phyloP scores from a whole-genome alignment of 2,797 vertebrate genomes.

The Thaleichthys pacificus region DNA sequence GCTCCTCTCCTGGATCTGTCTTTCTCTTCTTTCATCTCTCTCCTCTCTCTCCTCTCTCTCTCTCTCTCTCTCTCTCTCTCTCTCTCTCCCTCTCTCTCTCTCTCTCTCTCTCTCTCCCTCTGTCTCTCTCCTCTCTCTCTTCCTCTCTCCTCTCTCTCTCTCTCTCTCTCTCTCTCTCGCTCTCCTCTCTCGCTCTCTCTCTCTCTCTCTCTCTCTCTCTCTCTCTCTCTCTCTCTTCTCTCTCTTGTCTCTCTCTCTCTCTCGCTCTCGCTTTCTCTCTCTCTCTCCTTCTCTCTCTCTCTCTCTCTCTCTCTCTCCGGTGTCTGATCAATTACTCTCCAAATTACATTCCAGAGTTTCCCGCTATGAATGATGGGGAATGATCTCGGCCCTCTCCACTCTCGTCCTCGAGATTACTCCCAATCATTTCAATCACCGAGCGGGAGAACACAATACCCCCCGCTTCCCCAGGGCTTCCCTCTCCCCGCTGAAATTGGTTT shows the following conservation, averaged over 20 bases:
- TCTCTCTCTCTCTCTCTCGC: background rate
- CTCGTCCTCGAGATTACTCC: background rate
- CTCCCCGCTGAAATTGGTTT: conserved; percentile 44
- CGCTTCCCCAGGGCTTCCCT: conserved; percentile 7
- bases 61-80: background rate
- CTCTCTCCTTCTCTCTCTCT: conserved; percentile 1
- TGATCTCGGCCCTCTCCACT: conserved; percentile 1
- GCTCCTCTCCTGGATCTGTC: too few species aligned
- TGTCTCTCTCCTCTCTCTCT: background rate
- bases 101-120: background rate
- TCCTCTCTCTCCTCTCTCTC: background rate
- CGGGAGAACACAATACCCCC: background rate
- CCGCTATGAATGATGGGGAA: conserved; percentile 44
- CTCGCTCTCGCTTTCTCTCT: background rate
- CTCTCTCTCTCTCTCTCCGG: conserved; percentile 7
- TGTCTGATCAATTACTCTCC: background rate
- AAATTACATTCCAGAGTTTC: conserved; percentile 37
- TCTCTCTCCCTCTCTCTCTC: background rate
- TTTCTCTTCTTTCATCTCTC: background rate
- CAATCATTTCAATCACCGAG: conserved; percentile 5
- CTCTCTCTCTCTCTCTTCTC: background rate
- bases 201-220: background rate
- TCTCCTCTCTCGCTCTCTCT: background rate
- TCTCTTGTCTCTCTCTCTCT: background rate
- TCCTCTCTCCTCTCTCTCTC: background rate